A percentile compares a stretch with the other conserved stretches of the same genome.
These are phyloP conservation scores for Emys orbicularis DNA, from an alignment of 2,797 vertebrate genomes.

Conservation along the genomic window DNA sequence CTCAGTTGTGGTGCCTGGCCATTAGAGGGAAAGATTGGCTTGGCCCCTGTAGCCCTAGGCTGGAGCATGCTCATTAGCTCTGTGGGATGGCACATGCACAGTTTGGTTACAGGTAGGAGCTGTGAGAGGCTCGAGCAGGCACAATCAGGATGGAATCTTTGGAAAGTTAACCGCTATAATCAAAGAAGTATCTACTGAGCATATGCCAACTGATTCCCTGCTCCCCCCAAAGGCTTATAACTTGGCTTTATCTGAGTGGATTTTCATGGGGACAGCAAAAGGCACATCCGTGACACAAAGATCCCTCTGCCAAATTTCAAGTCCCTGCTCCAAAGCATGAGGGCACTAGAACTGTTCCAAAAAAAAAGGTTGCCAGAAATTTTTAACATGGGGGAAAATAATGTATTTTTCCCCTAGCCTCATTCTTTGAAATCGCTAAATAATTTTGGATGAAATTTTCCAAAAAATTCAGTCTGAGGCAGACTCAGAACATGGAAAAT, in stretches of 20 bases:
- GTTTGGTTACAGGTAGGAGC: not conserved
- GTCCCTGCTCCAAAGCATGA: not conserved
- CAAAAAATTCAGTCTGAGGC: not conserved
- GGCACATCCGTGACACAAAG: not conserved
- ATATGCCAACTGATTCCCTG: too few relatives aligned
- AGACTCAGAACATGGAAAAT: not conserved
- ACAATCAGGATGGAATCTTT: not conserved
- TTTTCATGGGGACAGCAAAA: not conserved
- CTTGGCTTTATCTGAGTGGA: not conserved
- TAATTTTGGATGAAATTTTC: not conserved
- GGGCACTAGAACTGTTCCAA: not conserved
- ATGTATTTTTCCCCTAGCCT: not conserved
- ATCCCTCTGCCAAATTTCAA: not conserved
- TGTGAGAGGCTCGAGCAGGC: not conserved
- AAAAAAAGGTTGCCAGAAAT: not conserved
- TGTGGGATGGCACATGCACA: too few relatives aligned
- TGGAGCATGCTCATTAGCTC: not conserved
- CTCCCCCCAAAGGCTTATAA: not conserved
- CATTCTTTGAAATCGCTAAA: not conserved
- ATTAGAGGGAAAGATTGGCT: not conserved
- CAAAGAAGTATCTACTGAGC: not conserved
- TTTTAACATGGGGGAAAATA: not conserved
- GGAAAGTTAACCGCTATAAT: not conserved
- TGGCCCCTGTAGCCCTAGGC: not conserved
- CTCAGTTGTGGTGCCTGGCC: accelerated